Base-by-base conservation (phyloP, 1,140 invertebrate species). In the Drosophila pallidifrons region DNA sequence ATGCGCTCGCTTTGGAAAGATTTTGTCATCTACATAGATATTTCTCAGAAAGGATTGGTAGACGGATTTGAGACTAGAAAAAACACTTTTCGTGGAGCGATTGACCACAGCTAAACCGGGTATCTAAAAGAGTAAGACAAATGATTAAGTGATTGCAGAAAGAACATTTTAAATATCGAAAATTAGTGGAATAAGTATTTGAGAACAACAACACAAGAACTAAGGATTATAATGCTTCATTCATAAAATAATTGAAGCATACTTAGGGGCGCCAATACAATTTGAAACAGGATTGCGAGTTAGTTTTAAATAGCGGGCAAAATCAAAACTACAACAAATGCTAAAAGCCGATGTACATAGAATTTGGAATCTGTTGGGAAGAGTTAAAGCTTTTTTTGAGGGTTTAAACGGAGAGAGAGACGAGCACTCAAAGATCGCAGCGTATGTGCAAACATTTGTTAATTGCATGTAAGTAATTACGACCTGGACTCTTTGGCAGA, bases 1-100 rank as follows among this genome's bases (percentile, higher is more conserved):
- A 79, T 96, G 95, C 49, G 94, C 95, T 82, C 95, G 94, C 64
- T 95, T 94, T 0, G 96, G 96, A 89, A 97, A 97, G 75, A 95
- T 93, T 0, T 92, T 88, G 15, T 94, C 93, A 81, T 97, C 95
- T 0, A 96, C 94, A 68, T 94, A 93, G 70, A 96, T 94, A 61
- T 94, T 93, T 16, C 93, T 93, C 93, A 95, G 94, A 25, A 96
- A 79, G 66, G 93, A 93, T 47, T 94, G 93, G 91, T 94, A 95
- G 60, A 94, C 93, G 1, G 93, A 93, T 83, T 95, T 95, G 1
- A 96, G 93, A 77, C 93, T 94, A 52, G 95, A 93, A 55, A 96
- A 92, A 5, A 96, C 79, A 75, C 93, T 94, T 80, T 95, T 95
- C 7, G 94, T 95, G 61, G 93, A 94, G 43, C 93, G 93, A 63